Percentiles rank a stretch among this genome's conserved stretches.
These are phyloP conservation scores for Latrodectus elegans DNA, from an alignment of 2,888 invertebrate genomes.

Conservation along the genomic window DNA sequence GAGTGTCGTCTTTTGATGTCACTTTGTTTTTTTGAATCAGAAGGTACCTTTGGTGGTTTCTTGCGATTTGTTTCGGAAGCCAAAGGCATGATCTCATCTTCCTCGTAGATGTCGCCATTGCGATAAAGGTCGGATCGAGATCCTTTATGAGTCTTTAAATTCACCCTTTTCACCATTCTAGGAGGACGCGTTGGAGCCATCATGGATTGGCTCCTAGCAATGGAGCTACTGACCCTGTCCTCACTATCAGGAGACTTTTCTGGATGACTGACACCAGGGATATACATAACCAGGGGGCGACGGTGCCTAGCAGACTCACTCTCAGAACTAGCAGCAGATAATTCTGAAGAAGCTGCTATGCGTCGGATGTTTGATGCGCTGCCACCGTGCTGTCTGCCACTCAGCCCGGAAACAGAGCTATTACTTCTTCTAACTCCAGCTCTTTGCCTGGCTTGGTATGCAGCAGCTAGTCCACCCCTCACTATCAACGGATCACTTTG, in stretches of 20 bases:
- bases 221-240: conserved; percentile 66
- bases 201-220: conserved; percentile 69
- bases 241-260: conserved; percentile 63
- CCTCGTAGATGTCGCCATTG: conserved; percentile 65
- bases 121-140: conserved; percentile 47
- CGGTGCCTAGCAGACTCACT: conserved; percentile 61
- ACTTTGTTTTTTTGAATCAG: conserved; percentile 55
- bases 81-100: conserved; percentile 68
- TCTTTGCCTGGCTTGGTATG: conserved; percentile 70
- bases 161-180: conserved; percentile 39
- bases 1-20: conserved; percentile 71
- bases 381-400: conserved; percentile 36
- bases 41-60: conserved; percentile 47
- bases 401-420: conserved; percentile 62
- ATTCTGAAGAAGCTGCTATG: conserved; percentile 54
- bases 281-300: conserved; percentile 71
- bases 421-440: conserved; percentile 60
- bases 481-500: conserved; percentile 60
- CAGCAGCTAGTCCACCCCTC: conserved; percentile 71
- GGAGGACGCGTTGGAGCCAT: conserved; percentile 62
- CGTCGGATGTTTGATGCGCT: conserved; percentile 40
- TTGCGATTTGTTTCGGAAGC: conserved; percentile 53
- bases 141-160: conserved; percentile 39
- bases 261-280: conserved; percentile 70
- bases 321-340: conserved; percentile 70